A percentile compares a stretch with the other conserved stretches of the same genome.
phyloP scores from a whole-genome alignment of 2,113 vertebrate genomes.

The Upupa epops region DNA sequence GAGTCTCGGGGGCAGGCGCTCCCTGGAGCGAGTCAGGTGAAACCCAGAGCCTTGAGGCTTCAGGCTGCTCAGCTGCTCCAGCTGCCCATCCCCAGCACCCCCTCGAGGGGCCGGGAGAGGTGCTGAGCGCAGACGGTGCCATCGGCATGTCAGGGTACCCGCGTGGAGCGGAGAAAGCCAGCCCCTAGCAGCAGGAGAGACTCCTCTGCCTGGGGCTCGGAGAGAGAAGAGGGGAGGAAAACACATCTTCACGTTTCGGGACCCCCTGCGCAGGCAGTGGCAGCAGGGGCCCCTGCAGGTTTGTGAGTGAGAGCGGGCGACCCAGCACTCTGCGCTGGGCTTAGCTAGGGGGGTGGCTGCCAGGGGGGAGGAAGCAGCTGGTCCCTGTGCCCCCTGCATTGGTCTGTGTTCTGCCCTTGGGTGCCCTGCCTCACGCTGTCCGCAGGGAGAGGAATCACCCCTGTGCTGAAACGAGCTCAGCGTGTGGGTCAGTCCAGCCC shows the following conservation, averaged over 20 bases:
- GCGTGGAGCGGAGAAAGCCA: too few species aligned
- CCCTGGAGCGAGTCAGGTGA: too few species aligned
- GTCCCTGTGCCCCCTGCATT: neutral
- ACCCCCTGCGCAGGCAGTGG: neutral
- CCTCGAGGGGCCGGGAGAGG: too few species aligned
- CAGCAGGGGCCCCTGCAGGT: neutral
- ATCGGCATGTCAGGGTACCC: too few species aligned
- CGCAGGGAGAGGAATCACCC: neutral
- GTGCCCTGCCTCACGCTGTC: neutral
- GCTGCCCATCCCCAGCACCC: neutral
- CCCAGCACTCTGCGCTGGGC: neutral
- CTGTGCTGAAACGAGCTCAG: neutral
- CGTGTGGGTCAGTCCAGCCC: neutral
- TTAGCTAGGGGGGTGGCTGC: neutral
- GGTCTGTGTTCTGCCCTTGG: neutral
- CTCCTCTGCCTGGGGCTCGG: neutral
- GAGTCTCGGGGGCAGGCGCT: too few species aligned
- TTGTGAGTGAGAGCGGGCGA: too few species aligned
- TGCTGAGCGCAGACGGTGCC: neutral
- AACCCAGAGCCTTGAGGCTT: too few species aligned
- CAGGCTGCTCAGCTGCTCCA: too few species aligned
- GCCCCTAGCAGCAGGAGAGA: neutral
- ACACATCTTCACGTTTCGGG: neutral
- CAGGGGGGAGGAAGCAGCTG: neutral
- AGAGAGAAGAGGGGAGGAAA: neutral